Evolutionary conservation across 1,140 invertebrate genomes (phyloP).

Genomic region (Cheumatopsyche charites): DNA sequence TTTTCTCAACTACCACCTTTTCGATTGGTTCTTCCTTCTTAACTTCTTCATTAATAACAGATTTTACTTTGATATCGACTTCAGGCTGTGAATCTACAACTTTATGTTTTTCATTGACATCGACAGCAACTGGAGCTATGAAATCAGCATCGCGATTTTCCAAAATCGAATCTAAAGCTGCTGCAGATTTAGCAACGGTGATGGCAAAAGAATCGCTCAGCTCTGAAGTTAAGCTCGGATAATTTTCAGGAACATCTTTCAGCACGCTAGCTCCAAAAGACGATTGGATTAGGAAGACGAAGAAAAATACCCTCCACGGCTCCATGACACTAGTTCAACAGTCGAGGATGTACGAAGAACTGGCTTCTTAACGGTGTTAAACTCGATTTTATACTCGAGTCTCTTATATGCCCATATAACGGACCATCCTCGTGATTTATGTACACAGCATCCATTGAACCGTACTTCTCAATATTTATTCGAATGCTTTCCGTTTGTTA

Average conservation of each 20-base stretch:
- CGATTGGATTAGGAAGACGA: neutral
- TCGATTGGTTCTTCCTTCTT: neutral
- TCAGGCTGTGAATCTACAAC: neutral
- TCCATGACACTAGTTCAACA: slow-evolving; percentile 37
- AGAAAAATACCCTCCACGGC: slow-evolving; percentile 31
- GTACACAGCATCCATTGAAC: slow-evolving; percentile 25
- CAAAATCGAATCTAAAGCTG: neutral
- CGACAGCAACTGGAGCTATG: neutral
- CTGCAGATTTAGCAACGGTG: slow-evolving; percentile 28
- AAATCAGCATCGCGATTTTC: slow-evolving; percentile 29
- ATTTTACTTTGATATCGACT: neutral
- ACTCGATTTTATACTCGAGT: slow-evolving; percentile 44
- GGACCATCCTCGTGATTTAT: slow-evolving; percentile 44
- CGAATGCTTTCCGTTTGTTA: neutral
- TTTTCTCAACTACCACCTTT: neutral
- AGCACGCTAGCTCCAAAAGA: neutral
- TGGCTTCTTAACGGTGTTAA: slow-evolving; percentile 18
- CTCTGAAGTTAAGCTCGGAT: slow-evolving; percentile 30
- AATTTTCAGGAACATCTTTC: slow-evolving; percentile 8
- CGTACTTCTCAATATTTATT: slow-evolving; percentile 2
- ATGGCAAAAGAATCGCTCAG: slow-evolving; percentile 37
- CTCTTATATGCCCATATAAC: slow-evolving; percentile 45
- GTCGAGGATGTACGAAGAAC: slow-evolving; percentile 35
- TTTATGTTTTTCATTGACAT: neutral
- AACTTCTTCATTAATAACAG: neutral